Base-by-base conservation (phyloP, 2,797 vertebrate genomes). In the Somateria mollissima region DNA sequence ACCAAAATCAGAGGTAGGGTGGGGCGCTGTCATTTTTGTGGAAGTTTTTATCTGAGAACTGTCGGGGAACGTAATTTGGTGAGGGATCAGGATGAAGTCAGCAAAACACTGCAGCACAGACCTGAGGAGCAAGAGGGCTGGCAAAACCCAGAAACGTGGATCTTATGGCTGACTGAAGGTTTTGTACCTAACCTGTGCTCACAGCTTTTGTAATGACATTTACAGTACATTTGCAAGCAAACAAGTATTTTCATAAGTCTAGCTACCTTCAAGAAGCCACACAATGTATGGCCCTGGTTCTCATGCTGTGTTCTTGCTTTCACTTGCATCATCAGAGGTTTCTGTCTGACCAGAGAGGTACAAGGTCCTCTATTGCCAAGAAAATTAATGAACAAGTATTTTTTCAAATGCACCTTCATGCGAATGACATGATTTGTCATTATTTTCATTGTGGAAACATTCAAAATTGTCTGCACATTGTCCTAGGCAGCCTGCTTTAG, bases 41-140 rank as follows among this genome's bases (percentile, higher is more conserved):
- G 53, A 60, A 53, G 6, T 47, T 62, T 69, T 76, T 79, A 11
- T 4, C 21, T 28, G 15, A 36, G 16, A 70, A 7, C 27, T 41
- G 17, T 8, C 21, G 47, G 56, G 19, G 32, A 56, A 39, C 9
- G 11, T 5, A 6, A 19, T 28, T 67, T 54, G 71, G n/a, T 67
- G 20, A 4, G 4, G 12, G 20, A 6, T 28, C 17, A 36, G 20
- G 14, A 22, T 21, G 32, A 76, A 83, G 43, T 22, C 64, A 34
- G 34, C 12, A 36, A 28, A 77, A 57, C 3, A 16, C 13, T 0
- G 0, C 37, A 49, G 47, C 1, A 1, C 8, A 37, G 36, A 49
- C 12, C 8, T 3, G 8, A 6, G 51, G 39, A 81, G 64, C 17
- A 16, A 79, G 21, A 15, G 8, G 28, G 16, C 36, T 75, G 45